Conservation (phyloP, 37 sponge, comb jelly and placozoan genomes). For the Spongilla lacustris region DNA sequence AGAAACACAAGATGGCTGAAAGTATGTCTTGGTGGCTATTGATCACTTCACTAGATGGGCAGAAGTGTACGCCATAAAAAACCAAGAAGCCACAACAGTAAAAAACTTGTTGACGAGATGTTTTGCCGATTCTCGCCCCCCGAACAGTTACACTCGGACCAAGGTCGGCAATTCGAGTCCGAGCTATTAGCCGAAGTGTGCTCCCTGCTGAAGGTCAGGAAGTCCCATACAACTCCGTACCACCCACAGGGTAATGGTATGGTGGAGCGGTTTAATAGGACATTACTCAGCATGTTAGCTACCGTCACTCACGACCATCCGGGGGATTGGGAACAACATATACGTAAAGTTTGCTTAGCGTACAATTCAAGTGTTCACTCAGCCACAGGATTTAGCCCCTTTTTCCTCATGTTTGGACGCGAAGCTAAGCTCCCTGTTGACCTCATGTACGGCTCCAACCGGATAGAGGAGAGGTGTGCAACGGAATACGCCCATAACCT, state of each 20-base stretch:
- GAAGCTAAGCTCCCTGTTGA: conserved; percentile 37
- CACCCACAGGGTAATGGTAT: conserved; percentile 65
- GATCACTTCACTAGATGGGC: conserved; percentile 63
- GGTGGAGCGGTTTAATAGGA: conserved; percentile 64
- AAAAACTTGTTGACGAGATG: conserved; percentile 19
- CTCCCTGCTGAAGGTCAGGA: conserved; percentile 20
- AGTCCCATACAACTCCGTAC: conserved; percentile 47
- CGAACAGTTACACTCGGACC: conserved; percentile 45
- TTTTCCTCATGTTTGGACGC: conserved; percentile 57
- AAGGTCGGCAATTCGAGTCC: conserved; percentile 54
- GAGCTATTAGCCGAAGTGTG: conserved; percentile 39
- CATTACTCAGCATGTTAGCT: conserved; percentile 32
- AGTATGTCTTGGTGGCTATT: conserved; percentile 38
- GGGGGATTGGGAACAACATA: conserved; percentile 27
- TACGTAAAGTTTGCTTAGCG: conserved; percentile 40
- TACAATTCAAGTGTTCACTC: conserved; percentile 55
- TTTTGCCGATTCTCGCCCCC: conserved; percentile 60
- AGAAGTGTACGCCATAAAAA: conserved; percentile 60
- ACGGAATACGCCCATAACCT: conserved; percentile 25
- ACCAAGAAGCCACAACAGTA: conserved; percentile 58
- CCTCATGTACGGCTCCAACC: conserved; percentile 1
- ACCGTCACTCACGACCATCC: neutral
- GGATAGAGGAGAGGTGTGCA: neutral
- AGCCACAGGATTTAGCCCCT: conserved; percentile 18
- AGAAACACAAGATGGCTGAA: conserved; percentile 26